phyloP scores from a whole-genome alignment of 2,888 invertebrate species.

The Acrobasis suavella region DNA sequence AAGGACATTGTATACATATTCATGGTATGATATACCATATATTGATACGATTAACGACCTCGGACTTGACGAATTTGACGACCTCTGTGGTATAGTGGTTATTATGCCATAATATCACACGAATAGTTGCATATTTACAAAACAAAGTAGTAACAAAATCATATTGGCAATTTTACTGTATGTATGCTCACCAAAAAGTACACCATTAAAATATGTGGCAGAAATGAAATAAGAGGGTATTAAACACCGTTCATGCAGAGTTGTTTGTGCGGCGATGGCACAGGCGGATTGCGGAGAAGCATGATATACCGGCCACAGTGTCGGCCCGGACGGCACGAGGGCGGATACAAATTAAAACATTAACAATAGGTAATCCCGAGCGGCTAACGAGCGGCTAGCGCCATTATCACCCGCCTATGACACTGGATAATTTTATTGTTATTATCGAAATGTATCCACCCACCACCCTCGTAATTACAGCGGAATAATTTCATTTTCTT shows the following conservation, averaged over 20 bases:
- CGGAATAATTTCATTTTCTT: constrained; percentile 43
- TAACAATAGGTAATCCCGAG: constrained; percentile 76
- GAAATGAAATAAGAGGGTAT: constrained; percentile 16
- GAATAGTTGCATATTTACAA: no score
- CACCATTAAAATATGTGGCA: neutral
- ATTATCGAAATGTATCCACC: constrained; percentile 57
- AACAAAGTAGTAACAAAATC: no score
- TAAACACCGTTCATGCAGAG: constrained; percentile 22
- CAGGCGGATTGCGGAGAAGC: constrained; percentile 28
- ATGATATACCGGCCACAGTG: constrained; percentile 29
- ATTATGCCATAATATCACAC: no score
- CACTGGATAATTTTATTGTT: constrained; percentile 74
- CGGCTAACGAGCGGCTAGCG: constrained; percentile 69
- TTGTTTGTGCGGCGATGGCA: constrained; percentile 27
- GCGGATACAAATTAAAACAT: constrained; percentile 76
- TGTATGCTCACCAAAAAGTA: no score
- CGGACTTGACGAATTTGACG: no score
- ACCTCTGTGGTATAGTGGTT: no score
- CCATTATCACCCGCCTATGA: constrained; percentile 71
- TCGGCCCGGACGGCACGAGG: constrained; percentile 40
- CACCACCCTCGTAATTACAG: constrained; percentile 54
- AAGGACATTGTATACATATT: no score
- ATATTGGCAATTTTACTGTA: no score
- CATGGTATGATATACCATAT: no score
- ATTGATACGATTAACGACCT: no score